Conservation (phyloP, 2,888 invertebrate species). For the Villa cingulata region DNA sequence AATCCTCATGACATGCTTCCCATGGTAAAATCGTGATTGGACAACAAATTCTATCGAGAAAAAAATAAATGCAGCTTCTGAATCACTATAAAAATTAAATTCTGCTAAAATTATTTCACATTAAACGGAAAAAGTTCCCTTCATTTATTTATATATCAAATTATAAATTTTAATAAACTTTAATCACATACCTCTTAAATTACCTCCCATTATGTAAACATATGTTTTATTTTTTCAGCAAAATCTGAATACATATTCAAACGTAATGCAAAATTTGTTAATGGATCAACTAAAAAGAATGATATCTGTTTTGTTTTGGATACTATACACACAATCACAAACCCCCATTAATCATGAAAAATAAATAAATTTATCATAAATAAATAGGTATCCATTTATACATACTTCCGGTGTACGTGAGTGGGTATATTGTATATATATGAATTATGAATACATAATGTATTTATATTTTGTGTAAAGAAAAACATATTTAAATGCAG, state of each 20-base stretch:
- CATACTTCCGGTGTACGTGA: no score
- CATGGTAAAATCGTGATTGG: conserved; percentile 53
- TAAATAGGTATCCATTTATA: no score
- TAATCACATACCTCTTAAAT: conserved; percentile 45
- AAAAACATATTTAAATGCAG: no score
- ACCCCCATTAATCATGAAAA: no score
- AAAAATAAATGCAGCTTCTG: conserved; percentile 58
- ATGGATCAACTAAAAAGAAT: conserved; percentile 53
- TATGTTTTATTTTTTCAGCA: conserved; percentile 47
- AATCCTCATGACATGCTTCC: conserved; percentile 45
- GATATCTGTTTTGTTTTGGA: conserved; percentile 45
- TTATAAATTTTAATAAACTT: no score
- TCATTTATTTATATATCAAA: conserved; percentile 23
- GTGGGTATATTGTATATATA: no score
- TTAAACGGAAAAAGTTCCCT: conserved; percentile 41
- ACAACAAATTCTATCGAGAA: conserved; percentile 44
- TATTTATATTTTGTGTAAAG: no score
- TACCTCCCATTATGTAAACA: conserved; percentile 67
- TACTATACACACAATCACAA: conserved; percentile 18
- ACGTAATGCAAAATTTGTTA: conserved; percentile 69
- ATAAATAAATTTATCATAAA: no score
- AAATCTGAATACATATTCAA: conserved; percentile 54
- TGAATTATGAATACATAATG: no score
- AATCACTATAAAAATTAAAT: conserved; percentile 64
- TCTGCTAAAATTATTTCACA: conserved; percentile 49